phyloP scores from a whole-genome alignment of 2,797 vertebrate genomes.

The Anabas testudineus region DNA sequence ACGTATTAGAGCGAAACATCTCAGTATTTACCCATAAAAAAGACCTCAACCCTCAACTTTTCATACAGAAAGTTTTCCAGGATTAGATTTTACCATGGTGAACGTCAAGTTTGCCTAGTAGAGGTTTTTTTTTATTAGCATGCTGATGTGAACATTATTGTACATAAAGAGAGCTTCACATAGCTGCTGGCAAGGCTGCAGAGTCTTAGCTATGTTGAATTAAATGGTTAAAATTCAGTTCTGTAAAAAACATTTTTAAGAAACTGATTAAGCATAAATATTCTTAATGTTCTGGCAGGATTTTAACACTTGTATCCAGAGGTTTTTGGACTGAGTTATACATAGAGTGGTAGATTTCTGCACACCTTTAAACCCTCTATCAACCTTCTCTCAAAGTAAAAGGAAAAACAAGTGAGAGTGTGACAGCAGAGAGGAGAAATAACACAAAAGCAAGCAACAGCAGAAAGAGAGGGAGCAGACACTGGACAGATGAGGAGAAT shows the following conservation, averaged over 20 bases:
- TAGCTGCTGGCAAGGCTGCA: background rate
- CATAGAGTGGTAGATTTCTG: background rate
- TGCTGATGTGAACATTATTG: background rate
- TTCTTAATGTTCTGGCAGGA: background rate
- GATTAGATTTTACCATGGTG: no score
- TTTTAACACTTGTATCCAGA: background rate
- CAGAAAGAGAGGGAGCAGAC: slow-evolving; percentile 38
- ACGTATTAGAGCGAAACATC: no score
- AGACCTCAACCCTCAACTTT: no score
- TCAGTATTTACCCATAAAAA: no score
- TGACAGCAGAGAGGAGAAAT: slow-evolving; percentile 29
- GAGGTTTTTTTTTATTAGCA: no score
- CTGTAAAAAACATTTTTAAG: background rate
- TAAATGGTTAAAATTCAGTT: background rate
- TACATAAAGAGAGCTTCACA: background rate
- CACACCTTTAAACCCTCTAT: slow-evolving; percentile 23
- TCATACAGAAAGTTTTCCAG: no score
- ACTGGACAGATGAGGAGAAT: slow-evolving; percentile 46
- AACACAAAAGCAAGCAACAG: slow-evolving; percentile 39
- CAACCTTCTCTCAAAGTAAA: slow-evolving; percentile 39
- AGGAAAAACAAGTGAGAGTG: slow-evolving; percentile 17
- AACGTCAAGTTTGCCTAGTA: no score
- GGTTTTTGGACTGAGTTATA: background rate
- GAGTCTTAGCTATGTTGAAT: background rate
- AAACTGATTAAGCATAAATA: background rate